Evolutionary conservation across 2,797 vertebrate genomes (phyloP), one percentile per base, ranked within the genome.

Genomic region (Chaenodraco wilsoni): DNA sequence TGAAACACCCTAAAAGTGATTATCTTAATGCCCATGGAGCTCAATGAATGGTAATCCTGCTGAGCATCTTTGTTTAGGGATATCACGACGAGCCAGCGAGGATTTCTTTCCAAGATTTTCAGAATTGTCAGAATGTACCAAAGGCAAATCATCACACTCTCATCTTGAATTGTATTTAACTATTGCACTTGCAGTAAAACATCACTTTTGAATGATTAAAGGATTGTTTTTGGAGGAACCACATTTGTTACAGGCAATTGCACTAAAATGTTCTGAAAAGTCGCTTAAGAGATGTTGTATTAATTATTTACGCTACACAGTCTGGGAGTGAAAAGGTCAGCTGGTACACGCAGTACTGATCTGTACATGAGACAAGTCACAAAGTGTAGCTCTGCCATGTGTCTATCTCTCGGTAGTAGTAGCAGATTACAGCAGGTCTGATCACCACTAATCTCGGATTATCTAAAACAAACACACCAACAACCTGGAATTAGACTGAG

Each of bases 381-480:
- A 62, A 49, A 37, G 72, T 55, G 44, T 31, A 56, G 45, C 50
- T 63, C 27, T 17, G 61, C 12, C 60, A 23, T 8, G 31, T 33
- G 31, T 69, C 41, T 31, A 33, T 50, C 51, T 40, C 59, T 64
- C 13, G 9, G 69, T 50, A 45, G 51, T 9, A 16, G 54, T 21
- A 33, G 49, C 73, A 61, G 72, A 74, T 84, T 70, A 81, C 72
- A 75, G 15, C 48, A 67, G 63, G 57, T 78, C 27, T 83, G 74
- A 79, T 84, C 50, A 43, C 68, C 33, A 14, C 54, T 89, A 79
- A 88, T 91, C 76, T 59, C 2, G 43, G 86, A 90, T 87, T 81
- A 77, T 69, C 51, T 67, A 69, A 72, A 83, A 74, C 69, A 79
- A 83, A 81, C 70, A 68, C 72, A 58, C 71, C 46, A 46, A 69